A percentile compares a stretch with the other conserved stretches of the same genome.
Conservation (phyloP, 2,888 invertebrate species). For the Tenthredo livida region DNA sequence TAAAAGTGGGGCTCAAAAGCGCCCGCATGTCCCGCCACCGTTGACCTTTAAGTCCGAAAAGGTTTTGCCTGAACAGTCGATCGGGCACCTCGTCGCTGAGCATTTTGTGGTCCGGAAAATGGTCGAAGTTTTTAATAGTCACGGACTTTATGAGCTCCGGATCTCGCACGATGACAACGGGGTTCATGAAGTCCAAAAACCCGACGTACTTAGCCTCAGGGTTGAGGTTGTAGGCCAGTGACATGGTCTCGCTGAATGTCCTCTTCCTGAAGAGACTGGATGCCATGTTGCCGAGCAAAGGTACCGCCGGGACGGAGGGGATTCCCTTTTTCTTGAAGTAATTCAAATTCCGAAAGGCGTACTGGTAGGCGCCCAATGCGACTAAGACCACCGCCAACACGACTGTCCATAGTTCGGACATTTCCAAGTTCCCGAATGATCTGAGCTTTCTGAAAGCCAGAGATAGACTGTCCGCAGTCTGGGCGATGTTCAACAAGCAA, state of each 20-base stretch:
- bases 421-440: not conserved
- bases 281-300: conserved; percentile 63
- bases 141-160: conserved; percentile 65
- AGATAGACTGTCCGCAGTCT: not conserved
- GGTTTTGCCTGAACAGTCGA: conserved; percentile 62
- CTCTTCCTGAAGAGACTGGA: conserved; percentile 54
- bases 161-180: conserved; percentile 64
- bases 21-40: conserved; percentile 80
- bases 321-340: conserved; percentile 65
- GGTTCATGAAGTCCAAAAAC: conserved; percentile 63
- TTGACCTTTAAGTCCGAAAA: conserved; percentile 72
- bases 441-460: too few relatives aligned
- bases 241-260: conserved; percentile 55
- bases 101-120: conserved; percentile 62
- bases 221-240: conserved; percentile 58
- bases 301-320: conserved; percentile 54
- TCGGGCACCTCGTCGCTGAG: conserved; percentile 61
- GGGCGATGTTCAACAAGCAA: not conserved
- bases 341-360: conserved; percentile 48
- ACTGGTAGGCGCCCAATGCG: conserved; percentile 48
- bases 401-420: conserved; percentile 5
- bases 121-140: conserved; percentile 64
- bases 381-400: conserved; percentile 24
- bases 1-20: conserved; percentile 81
- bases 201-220: conserved; percentile 66